Conservation (phyloP, 2,113 vertebrate species). For the Chloropsis cyanopogon region DNA sequence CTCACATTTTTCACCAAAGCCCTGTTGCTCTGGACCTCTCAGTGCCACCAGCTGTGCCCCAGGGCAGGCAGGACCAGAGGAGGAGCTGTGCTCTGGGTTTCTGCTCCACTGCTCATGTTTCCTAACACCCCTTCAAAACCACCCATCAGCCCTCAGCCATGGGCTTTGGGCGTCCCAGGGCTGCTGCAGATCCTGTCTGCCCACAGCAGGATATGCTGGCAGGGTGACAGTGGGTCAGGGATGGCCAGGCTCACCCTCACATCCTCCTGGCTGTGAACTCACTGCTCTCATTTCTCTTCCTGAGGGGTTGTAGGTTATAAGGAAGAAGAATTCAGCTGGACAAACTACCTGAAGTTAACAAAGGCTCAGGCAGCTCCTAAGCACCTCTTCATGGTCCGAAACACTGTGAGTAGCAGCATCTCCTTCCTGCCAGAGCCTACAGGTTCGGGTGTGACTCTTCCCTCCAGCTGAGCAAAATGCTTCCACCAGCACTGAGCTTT, state of each 20-base stretch:
- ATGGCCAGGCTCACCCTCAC: neutral
- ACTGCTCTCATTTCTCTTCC: slow-evolving; percentile 14
- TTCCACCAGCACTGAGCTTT: neutral
- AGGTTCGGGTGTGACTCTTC: neutral
- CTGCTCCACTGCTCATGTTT: neutral
- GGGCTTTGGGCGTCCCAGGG: neutral
- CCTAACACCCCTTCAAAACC: neutral
- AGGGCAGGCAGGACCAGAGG: neutral
- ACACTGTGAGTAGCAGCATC: slow-evolving; percentile 77
- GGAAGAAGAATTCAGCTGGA: slow-evolving; percentile 97
- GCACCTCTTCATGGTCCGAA: slow-evolving; percentile 86
- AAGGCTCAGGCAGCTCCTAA: slow-evolving; percentile 93
- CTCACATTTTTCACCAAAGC: neutral
- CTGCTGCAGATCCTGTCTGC: neutral
- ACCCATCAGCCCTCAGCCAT: neutral
- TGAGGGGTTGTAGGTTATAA: slow-evolving; percentile 87
- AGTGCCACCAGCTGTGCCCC: neutral
- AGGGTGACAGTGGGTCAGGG: neutral
- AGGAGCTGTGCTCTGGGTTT: neutral
- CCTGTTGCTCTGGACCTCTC: neutral
- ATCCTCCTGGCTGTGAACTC: neutral
- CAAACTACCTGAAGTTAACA: slow-evolving; percentile 89
- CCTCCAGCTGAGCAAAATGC: neutral
- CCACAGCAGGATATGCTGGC: neutral
- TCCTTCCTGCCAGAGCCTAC: neutral